Evolutionary conservation across 30 jellyfish, hydroid and myxozoan genomes (phyloP).

Genomic region (Hydra vulgaris): DNA sequence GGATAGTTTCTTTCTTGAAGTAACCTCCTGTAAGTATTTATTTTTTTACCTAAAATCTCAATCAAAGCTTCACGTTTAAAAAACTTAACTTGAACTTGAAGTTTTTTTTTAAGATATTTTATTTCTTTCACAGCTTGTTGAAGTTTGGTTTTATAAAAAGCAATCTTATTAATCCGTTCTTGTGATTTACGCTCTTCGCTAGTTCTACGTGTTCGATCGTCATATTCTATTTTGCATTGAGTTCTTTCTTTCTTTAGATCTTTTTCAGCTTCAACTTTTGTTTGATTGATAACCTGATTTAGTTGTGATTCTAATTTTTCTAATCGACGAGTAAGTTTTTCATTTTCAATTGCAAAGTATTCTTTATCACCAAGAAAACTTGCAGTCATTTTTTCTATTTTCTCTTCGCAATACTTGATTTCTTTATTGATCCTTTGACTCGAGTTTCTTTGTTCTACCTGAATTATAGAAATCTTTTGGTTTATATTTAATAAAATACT

Average conservation of each 20-base stretch:
- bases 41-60: not conserved
- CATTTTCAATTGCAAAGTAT: not conserved
- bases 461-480: not conserved
- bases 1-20: not conserved
- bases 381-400: not conserved
- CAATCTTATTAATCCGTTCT: not conserved
- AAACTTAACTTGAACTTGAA: not conserved
- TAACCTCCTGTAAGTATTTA: not conserved
- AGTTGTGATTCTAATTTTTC: not conserved
- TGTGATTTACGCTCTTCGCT: not conserved
- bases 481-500: not conserved
- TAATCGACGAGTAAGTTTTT: not conserved
- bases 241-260: too few relatives aligned
- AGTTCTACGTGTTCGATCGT: not conserved
- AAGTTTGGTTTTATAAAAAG: not conserved
- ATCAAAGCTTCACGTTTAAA: not conserved
- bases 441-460: not conserved
- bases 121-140: not conserved
- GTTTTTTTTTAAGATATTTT: not conserved
- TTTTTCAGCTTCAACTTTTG: not conserved
- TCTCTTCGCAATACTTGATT: not conserved
- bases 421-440: not conserved
- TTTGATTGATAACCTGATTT: not conserved
- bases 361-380: not conserved
- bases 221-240: too few relatives aligned